A percentile compares a stretch with the other conserved stretches of the same genome.
These are phyloP conservation scores for Oscheius myriophilus DNA, from an alignment of 2,888 invertebrate species.

Conservation along the genomic window DNA sequence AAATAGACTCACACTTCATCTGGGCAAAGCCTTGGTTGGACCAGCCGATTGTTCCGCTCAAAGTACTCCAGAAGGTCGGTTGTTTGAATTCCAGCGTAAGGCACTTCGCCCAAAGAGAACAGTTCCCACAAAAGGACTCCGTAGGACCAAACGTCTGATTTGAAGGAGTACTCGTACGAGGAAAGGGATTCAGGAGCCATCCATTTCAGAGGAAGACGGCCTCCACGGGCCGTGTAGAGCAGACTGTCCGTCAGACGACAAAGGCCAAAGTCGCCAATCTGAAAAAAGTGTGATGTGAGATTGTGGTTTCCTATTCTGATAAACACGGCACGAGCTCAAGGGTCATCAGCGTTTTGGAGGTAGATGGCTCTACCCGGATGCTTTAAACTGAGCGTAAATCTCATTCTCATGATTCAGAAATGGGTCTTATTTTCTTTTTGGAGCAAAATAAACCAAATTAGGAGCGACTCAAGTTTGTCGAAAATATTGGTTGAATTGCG, in stretches of 20 bases:
- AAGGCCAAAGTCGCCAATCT: conserved; percentile 66
- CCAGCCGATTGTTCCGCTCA: conserved; percentile 52
- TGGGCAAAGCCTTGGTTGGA: conserved; percentile 58
- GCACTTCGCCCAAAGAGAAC: conserved; percentile 64
- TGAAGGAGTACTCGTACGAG: conserved; percentile 61
- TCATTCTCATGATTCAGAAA: too few species aligned
- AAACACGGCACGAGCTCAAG: too few species aligned
- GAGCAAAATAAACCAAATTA: too few species aligned
- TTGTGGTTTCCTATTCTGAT: too few species aligned
- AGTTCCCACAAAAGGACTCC: conserved; percentile 64
- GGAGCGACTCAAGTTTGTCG: too few species aligned
- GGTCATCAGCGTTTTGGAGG: too few species aligned
- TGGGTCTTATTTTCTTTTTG: too few species aligned
- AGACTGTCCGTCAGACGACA: conserved; percentile 63
- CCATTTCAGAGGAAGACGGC: conserved; percentile 64
- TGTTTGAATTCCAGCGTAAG: conserved; percentile 58
- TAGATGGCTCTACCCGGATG: too few species aligned
- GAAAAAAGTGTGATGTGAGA: conserved; percentile 7
- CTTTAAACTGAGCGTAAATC: too few species aligned
- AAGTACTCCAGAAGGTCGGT: conserved; percentile 52
- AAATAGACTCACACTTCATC: conserved; percentile 54
- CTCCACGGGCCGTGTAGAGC: conserved; percentile 62
- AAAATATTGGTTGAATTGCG: too few species aligned
- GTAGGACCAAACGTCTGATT: conserved; percentile 65
- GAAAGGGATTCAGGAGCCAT: conserved; percentile 62